Base-by-base conservation (phyloP, 2,113 vertebrate species). In the Tautogolabrus adspersus region DNA sequence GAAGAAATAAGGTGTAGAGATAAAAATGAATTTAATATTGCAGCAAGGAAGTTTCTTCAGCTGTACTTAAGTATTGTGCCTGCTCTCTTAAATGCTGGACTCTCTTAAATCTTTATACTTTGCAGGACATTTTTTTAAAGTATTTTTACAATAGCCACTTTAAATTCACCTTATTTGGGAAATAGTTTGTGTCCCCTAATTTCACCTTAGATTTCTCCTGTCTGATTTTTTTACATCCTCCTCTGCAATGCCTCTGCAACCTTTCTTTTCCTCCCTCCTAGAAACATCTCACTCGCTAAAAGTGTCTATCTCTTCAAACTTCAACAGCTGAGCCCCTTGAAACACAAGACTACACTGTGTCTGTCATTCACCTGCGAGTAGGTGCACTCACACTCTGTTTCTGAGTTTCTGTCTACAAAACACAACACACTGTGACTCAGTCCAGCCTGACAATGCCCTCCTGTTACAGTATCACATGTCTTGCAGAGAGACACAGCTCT, bases 381-480 rank as follows among this genome's bases (percentile, higher is more conserved):
- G 54, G 68, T 77, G 63, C 51, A 12, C 67, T 66, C 71, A 21
- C 71, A 72, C 59, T 6, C 62, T 13, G 21, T 71, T 55, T 34
- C 15, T 40, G 58, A 57, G 44, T 73, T 66, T 84, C 74, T 81
- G 62, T 74, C 73, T 47, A 22, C 74, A 75, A 56, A 84, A 81
- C 62, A 72, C 59, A 86, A 76, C 82, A 76, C 59, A 78, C 75
- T 81, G 71, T 68, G 69, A 82, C 58, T 88, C 80, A 79, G 67
- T 71, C 46, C 72, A 23, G 58, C 52, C 82, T 71, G 75, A 86
- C 80, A 91, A 88, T 67, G 70, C 62, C 75, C 75, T 77, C 75
- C 73, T 88, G 87, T 90, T 76, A 19, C 11, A 0, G 66, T 79
- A 85, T 90, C 63, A 23, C 67, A 52, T 91, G 80, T 82, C 84